Evolutionary conservation across 1,140 invertebrate genomes (phyloP), one percentile per base, ranked within the genome.

Genomic region (Harpegnathos saltator): DNA sequence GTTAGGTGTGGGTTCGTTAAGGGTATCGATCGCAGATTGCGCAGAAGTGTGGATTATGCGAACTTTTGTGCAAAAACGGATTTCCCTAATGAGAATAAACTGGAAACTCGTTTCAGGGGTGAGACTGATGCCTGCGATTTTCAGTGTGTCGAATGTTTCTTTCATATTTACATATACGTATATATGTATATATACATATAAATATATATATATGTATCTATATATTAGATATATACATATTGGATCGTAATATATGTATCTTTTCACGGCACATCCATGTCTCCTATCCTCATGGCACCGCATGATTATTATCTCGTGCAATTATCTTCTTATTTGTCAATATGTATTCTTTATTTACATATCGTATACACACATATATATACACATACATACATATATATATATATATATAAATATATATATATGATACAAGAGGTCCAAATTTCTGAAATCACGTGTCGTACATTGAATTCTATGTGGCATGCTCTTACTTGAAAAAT

Each of bases 261-360:
- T 89, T 87, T 86, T 88, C 82, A 91, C 65, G 93, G 93, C 93
- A 93, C 93, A 92, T 94, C 93, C 93, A 91, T 94, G 90, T 92
- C 83, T 94, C 93, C 93, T 83, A 92, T 93, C 92, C 92, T 93
- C 80, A 91, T 84, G 84, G 93, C 93, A 94, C 93, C 83, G 93
- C 93, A 93, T 92, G 93, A 82, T 71, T 89, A 82, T 71, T 89
- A 73, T 71, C 24, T 85, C 33, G 73, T 82, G 26, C 61, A 63
- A 81, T 54, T 73, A 54, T 44, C 17, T 65, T 74, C 63, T 83
- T 83, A 19, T 68, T 77, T 77, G 56, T 66, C 22, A 22, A 48
- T 66, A 66, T 63, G n/a, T 73, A 56, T 59, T 54, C 33, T n/a
- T 61, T 29, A 48, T 61, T 77, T 74, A 44, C 11, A 44, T 44